Evolutionary conservation across 2,797 vertebrate species (phyloP).

Genomic region (Corythornis leucogaster): DNA sequence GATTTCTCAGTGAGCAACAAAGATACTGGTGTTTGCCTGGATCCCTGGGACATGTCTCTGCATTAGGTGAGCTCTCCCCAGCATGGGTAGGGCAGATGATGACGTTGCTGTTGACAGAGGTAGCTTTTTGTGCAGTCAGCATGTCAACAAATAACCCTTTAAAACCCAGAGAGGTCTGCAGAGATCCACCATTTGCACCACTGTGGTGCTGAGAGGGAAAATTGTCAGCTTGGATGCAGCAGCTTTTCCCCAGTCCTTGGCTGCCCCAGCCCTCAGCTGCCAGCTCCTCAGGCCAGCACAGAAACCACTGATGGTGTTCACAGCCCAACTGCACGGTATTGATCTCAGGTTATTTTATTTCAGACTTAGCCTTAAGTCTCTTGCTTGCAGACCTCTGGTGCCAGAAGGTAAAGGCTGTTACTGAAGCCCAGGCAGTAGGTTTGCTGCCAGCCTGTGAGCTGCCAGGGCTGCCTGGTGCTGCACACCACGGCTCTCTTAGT

Average conservation of each 20-base stretch:
- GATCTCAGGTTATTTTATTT: not conserved
- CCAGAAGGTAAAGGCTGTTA: not conserved
- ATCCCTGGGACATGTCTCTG: not conserved
- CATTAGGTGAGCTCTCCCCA: not conserved
- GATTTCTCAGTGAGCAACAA: not conserved
- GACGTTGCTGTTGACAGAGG: not conserved
- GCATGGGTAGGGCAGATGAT: accelerated
- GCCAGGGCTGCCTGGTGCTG: not conserved
- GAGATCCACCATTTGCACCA: not conserved
- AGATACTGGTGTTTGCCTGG: not conserved
- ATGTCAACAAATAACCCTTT: not conserved
- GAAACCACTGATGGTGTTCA: not conserved
- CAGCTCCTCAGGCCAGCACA: not conserved
- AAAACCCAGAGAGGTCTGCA: not conserved
- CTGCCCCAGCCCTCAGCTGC: not conserved
- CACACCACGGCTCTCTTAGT: accelerated
- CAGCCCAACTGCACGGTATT: not conserved
- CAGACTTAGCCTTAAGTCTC: not conserved
- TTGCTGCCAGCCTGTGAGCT: not conserved
- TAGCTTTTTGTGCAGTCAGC: not conserved
- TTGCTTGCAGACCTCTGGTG: not conserved
- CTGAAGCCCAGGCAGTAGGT: not conserved
- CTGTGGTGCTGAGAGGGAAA: not conserved
- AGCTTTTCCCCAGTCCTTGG: not conserved
- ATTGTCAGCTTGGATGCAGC: not conserved